These are phyloP conservation scores for Ooceraea biroi DNA, from an alignment of 1,140 invertebrate species.

Conservation along the genomic window DNA sequence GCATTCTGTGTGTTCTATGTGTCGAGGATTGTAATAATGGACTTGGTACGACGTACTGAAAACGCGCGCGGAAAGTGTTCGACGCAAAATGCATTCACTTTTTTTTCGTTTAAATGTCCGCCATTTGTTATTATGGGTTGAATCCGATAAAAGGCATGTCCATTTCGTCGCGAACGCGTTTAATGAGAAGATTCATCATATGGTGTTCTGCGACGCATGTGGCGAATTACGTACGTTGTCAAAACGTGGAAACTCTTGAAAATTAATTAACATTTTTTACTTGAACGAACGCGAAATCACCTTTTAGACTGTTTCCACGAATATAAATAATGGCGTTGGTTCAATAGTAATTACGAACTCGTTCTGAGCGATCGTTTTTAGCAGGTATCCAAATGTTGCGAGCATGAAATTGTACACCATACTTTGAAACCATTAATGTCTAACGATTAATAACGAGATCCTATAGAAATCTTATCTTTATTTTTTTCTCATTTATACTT, in stretches of 20 bases:
- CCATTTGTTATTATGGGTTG: neutral
- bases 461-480: neutral
- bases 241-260: neutral
- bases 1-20: neutral
- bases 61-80: neutral
- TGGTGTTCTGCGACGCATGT: too few species aligned
- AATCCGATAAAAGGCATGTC: neutral
- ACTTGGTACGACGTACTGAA: neutral
- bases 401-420: neutral
- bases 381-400: constrained; percentile 30
- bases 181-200: neutral
- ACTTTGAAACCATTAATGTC: neutral
- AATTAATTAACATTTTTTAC: constrained; percentile 22
- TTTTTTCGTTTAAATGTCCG: neutral
- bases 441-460: neutral
- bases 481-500: neutral
- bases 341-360: neutral
- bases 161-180: neutral
- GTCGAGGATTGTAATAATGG: constrained; percentile 16
- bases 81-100: neutral
- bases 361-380: neutral
- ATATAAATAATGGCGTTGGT: constrained; percentile 18
- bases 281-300: neutral
- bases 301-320: constrained; percentile 13
- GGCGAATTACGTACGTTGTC: neutral